A percentile compares a stretch with the other conserved stretches of the same genome.
Evolutionary conservation across 1,140 invertebrate species (phyloP).

Genomic region (Periplaneta americana): DNA sequence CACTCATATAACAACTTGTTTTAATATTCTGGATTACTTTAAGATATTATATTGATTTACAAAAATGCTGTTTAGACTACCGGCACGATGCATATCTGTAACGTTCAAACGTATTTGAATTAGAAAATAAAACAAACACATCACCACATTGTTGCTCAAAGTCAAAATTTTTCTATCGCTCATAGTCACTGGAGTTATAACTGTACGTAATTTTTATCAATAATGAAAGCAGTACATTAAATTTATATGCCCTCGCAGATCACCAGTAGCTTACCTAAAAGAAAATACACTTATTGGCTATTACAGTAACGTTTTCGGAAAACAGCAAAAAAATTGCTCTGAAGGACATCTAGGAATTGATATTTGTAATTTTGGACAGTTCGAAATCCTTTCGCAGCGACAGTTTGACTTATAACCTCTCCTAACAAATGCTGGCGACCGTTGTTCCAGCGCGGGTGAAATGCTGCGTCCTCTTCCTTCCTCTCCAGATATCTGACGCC

Average conservation of each 20-base stretch:
- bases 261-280: too few species aligned
- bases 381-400: neutral
- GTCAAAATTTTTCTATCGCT: neutral
- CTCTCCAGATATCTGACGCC: neutral
- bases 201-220: too few species aligned
- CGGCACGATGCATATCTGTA: too few species aligned
- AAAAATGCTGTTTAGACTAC: too few species aligned
- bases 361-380: neutral
- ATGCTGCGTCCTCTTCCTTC: neutral
- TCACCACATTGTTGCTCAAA: neutral
- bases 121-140: neutral
- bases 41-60: too few species aligned
- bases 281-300: neutral
- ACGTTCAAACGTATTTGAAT: neutral
- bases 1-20: too few species aligned
- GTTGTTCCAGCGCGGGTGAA: neutral
- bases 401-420: neutral
- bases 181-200: neutral
- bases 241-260: too few species aligned
- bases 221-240: too few species aligned
- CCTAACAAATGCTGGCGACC: neutral
- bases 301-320: neutral
- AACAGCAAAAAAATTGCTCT: neutral
- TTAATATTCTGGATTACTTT: too few species aligned
- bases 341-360: neutral